Evolutionary conservation across 2,113 vertebrate species (phyloP).

Genomic region (Sinocyclocheilus grahami): DNA sequence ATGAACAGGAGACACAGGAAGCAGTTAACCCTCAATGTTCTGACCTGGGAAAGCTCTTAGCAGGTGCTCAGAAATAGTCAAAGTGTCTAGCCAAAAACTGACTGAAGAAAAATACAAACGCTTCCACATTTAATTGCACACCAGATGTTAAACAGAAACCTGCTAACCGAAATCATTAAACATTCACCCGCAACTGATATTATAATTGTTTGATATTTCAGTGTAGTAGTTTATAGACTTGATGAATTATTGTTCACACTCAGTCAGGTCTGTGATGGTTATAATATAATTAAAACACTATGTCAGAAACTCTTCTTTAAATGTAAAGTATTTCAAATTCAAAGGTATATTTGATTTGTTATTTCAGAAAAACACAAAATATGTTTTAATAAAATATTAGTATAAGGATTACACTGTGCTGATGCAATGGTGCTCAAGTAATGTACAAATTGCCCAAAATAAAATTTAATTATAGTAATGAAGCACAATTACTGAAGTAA

Average conservation of each 20-base stretch:
- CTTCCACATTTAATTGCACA: constrained; percentile 1
- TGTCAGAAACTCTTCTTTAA: neutral
- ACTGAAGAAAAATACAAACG: neutral
- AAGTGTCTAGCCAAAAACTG: neutral
- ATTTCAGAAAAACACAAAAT: no score
- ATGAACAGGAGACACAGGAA: constrained; percentile 2
- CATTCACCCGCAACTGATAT: neutral
- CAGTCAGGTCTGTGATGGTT: neutral
- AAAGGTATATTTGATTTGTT: neutral
- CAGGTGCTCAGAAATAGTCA: neutral
- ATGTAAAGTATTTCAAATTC: neutral
- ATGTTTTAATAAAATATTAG: neutral
- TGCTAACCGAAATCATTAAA: neutral
- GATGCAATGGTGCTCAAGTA: neutral
- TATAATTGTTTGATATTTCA: neutral
- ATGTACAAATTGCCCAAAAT: constrained; percentile 19
- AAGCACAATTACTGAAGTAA: constrained; percentile 12
- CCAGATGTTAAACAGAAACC: neutral
- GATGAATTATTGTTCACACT: neutral
- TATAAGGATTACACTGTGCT: neutral
- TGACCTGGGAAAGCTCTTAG: neutral
- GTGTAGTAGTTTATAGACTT: neutral
- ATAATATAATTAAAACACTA: neutral
- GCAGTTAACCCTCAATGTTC: constrained; percentile 1
- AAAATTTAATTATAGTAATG: neutral